These are phyloP conservation scores for Gymnocypris eckloni DNA, from an alignment of 2,797 vertebrate species.

Conservation along the genomic window DNA sequence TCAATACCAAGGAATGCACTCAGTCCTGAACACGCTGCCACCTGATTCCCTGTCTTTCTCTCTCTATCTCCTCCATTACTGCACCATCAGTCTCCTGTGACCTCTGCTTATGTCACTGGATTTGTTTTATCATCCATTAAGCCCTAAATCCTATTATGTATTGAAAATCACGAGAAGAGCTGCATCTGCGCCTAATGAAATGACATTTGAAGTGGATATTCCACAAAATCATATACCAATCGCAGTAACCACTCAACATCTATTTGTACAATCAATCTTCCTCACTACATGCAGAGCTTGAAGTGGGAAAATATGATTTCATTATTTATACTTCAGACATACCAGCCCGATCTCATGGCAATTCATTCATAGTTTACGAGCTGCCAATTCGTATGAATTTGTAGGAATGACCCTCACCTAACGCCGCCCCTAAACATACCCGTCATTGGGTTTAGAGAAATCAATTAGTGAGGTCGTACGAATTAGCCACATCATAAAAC, in stretches of 20 bases:
- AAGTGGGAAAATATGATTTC: background rate
- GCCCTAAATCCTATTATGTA: conserved; percentile 51
- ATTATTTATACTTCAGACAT: background rate
- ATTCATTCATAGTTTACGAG: too few relatives aligned
- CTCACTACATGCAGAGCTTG: background rate
- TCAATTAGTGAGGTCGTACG: too few relatives aligned
- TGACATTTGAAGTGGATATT: conserved; percentile 52
- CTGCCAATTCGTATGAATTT: too few relatives aligned
- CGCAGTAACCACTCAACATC: conserved; percentile 3
- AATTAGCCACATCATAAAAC: too few relatives aligned
- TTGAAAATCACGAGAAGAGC: conserved; percentile 38
- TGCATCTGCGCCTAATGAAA: conserved; percentile 42
- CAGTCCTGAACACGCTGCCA: conserved; percentile 19
- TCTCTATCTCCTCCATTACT: conserved; percentile 28
- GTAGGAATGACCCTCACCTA: too few relatives aligned
- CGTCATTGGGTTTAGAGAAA: too few relatives aligned
- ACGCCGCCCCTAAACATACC: too few relatives aligned
- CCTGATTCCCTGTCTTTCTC: conserved; percentile 27
- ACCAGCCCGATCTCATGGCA: too few relatives aligned
- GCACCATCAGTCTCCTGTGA: conserved; percentile 31
- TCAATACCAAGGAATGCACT: conserved; percentile 44
- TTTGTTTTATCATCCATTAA: conserved; percentile 56
- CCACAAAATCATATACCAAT: conserved; percentile 28
- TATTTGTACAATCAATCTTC: conserved; percentile 7
- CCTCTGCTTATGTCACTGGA: conserved; percentile 42